These are phyloP conservation scores for Plecotus auritus DNA, from an alignment of 2,113 vertebrate species.

Conservation along the genomic window DNA sequence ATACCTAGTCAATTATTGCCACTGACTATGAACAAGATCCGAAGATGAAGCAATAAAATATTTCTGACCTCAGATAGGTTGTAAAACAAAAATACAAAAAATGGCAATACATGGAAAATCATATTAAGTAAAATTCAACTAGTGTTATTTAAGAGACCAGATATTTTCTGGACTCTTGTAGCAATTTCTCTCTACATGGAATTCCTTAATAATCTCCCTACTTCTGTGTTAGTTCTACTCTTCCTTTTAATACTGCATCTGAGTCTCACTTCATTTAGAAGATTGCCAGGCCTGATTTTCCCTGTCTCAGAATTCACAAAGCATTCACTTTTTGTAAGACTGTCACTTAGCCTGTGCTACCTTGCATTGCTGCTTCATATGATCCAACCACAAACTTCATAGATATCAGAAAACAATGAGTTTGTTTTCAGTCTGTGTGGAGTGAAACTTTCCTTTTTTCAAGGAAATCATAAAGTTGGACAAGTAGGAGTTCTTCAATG, in stretches of 20 bases:
- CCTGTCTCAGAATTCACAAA: background rate
- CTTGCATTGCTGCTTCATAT: background rate
- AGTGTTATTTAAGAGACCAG: background rate
- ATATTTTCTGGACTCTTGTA: background rate
- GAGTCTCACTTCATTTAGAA: background rate
- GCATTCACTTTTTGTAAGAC: background rate
- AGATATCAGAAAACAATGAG: background rate
- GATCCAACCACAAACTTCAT: background rate
- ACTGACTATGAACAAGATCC: background rate
- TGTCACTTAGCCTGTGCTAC: background rate
- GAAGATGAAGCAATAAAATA: background rate
- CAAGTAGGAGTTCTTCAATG: background rate
- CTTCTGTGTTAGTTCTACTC: background rate
- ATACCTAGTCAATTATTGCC: background rate
- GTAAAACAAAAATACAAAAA: background rate
- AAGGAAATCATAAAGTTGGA: constrained; percentile 9
- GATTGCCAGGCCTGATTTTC: background rate
- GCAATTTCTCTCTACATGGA: background rate
- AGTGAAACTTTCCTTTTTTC: background rate
- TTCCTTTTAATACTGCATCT: background rate
- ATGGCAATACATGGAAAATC: background rate
- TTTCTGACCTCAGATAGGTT: background rate
- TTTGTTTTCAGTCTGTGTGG: background rate
- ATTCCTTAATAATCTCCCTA: background rate
- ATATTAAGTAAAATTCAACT: background rate